A percentile compares a stretch with the other conserved stretches of the same genome.
These are phyloP conservation scores for Riparia riparia DNA, from an alignment of 2,113 vertebrate genomes.

Conservation along the genomic window DNA sequence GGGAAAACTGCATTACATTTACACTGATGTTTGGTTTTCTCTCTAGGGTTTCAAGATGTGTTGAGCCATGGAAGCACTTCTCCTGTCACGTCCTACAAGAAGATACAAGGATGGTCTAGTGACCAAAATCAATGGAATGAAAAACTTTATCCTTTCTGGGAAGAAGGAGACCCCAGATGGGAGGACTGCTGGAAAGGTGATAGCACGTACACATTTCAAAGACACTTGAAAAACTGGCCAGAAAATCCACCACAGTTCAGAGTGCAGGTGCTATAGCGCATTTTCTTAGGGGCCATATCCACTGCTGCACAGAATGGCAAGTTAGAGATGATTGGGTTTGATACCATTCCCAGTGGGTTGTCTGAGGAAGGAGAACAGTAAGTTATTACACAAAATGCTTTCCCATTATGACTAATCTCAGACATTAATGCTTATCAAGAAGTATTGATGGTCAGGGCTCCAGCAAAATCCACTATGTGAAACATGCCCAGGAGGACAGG, in stretches of 20 bases:
- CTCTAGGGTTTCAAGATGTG: conserved; percentile 73
- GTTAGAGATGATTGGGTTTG: neutral
- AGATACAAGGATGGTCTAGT: conserved; percentile 77
- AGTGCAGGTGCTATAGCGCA: neutral
- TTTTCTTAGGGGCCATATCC: neutral
- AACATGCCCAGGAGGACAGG: neutral
- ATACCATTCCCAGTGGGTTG: neutral
- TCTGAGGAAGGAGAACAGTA: neutral
- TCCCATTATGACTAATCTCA: neutral
- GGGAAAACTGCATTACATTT: neutral
- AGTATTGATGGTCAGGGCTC: neutral
- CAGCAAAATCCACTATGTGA: neutral
- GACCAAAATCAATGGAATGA: conserved; percentile 90
- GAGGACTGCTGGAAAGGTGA: conserved; percentile 80
- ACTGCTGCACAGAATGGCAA: neutral
- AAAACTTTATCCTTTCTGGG: conserved; percentile 86
- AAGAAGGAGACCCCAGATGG: conserved; percentile 76
- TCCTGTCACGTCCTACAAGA: conserved; percentile 15
- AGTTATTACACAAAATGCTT: neutral
- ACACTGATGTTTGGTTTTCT: neutral
- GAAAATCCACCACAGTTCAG: neutral
- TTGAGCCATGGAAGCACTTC: conserved; percentile 61
- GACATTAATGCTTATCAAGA: neutral
- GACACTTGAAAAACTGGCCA: neutral
- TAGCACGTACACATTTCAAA: neutral